These are phyloP conservation scores for Bombyx mori DNA, from an alignment of 1,140 invertebrate species.

Conservation along the genomic window ASM3026992v2 NC_085129.1:10684501-10685000, in stretches of 20 bases:
- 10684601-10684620: too few relatives aligned
- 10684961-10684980: too few relatives aligned
- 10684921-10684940: too few relatives aligned
- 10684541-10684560: too few relatives aligned
- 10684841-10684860: constrained; percentile 22
- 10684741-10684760: constrained; percentile 48
- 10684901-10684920: constrained; percentile 66
- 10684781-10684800: constrained; percentile 70
- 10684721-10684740: constrained; percentile 19
- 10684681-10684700: neutral
- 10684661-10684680: neutral
- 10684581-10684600: too few relatives aligned
- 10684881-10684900: constrained; percentile 66
- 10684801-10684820: constrained; percentile 54
- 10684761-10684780: constrained; percentile 58
- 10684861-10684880: constrained; percentile 58
- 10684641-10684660: neutral
- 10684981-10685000: too few relatives aligned
- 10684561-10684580: too few relatives aligned
- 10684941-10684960: too few relatives aligned
- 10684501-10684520: too few relatives aligned
- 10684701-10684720: constrained; percentile 11
- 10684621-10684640: too few relatives aligned
- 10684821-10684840: constrained; percentile 22
- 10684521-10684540: too few relatives aligned